phyloP scores from a whole-genome alignment of 2,888 invertebrate species.

The Caenorhabditis wallacei region DNA sequence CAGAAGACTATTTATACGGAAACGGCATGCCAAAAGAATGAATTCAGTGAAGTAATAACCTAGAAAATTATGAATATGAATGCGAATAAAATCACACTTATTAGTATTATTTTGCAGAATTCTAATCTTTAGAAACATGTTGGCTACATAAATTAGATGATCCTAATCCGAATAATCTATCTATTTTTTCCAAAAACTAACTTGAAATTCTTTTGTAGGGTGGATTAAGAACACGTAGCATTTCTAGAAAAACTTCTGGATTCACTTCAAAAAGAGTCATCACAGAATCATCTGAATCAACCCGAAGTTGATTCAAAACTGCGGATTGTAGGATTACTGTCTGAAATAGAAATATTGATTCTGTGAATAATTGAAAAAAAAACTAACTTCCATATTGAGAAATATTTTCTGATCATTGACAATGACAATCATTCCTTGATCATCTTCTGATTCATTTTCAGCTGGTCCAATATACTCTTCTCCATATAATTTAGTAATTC shows the following conservation, averaged over 20 bases:
- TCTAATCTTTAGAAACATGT: not conserved
- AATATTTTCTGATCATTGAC: conserved; percentile 18
- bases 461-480: conserved; percentile 27
- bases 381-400: conserved; percentile 30
- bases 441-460: conserved; percentile 3
- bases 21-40: conserved; percentile 29
- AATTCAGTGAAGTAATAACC: conserved; percentile 33
- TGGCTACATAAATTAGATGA: not conserved
- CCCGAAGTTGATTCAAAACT: conserved; percentile 3
- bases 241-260: conserved; percentile 35
- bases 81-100: not conserved
- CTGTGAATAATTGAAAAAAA: not conserved
- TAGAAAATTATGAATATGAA: not conserved
- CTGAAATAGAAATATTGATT: conserved; percentile 1
- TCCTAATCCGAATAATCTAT: conserved; percentile 1
- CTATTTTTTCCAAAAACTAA: conserved; percentile 16
- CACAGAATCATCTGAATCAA: not conserved
- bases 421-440: conserved; percentile 11
- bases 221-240: conserved; percentile 28
- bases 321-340: conserved; percentile 10
- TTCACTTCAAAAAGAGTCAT: conserved; percentile 40
- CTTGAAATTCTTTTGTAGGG: conserved; percentile 39
- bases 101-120: not conserved
- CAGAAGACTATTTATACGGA: conserved; percentile 20
- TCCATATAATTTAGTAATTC: conserved; percentile 18